Evolutionary conservation across 2,797 vertebrate genomes (phyloP).

Genomic region (Enoplosus armatus): DNA sequence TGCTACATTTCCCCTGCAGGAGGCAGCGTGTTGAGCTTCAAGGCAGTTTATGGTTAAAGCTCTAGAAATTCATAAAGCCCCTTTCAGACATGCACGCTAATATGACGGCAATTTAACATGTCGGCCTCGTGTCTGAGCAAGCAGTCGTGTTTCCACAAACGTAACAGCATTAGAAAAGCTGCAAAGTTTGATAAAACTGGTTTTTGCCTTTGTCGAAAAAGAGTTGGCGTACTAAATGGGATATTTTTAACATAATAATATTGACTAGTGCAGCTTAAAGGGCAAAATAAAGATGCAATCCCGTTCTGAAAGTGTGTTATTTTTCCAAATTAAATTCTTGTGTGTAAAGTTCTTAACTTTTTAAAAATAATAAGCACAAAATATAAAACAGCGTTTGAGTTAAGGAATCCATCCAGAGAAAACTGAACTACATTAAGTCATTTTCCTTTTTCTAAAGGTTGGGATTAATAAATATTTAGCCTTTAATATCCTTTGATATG

Average conservation of each 20-base stretch:
- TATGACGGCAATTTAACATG: no score
- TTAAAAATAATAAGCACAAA: neutral
- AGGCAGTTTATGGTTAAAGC: no score
- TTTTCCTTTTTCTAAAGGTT: constrained; percentile 3
- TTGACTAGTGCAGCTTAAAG: neutral
- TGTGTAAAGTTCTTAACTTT: neutral
- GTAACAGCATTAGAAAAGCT: no score
- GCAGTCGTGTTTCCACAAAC: neutral
- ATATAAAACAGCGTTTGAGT: neutral
- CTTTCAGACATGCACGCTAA: neutral
- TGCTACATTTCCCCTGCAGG: constrained; percentile 17
- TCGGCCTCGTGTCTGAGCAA: neutral
- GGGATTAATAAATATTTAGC: neutral
- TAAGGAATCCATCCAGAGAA: neutral
- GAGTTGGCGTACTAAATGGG: no score
- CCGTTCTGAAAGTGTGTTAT: neutral
- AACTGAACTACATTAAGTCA: neutral
- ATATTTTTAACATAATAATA: no score
- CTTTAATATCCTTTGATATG: neutral
- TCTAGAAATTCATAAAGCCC: neutral
- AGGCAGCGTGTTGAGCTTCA: constrained; percentile 6
- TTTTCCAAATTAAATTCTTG: neutral
- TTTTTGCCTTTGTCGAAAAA: no score
- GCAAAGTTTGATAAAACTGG: no score
- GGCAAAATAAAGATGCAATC: neutral